Conservation (phyloP, 2,797 vertebrate species). For the Myoxocephalus aenaeus region DNA sequence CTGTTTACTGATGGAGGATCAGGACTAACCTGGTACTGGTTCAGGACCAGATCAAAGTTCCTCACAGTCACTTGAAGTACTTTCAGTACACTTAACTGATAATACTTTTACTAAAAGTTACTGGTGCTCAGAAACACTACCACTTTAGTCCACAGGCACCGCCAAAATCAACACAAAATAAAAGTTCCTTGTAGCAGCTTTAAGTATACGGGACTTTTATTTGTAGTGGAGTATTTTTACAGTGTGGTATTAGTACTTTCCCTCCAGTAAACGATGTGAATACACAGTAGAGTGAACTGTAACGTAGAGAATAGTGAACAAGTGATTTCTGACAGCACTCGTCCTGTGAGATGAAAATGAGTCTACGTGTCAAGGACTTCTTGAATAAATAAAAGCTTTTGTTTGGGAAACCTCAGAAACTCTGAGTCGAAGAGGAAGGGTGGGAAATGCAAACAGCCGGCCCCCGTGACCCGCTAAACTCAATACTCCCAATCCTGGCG, state of each 20-base stretch:
- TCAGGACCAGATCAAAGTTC: too few relatives aligned
- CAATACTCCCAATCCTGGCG: background rate
- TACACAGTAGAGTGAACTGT: background rate
- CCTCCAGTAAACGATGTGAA: background rate
- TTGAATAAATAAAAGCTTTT: constrained; percentile 16
- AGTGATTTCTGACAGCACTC: background rate
- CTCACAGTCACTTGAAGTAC: too few relatives aligned
- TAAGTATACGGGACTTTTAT: background rate
- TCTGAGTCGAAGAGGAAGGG: background rate
- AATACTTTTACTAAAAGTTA: too few relatives aligned
- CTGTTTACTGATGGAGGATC: too few relatives aligned
- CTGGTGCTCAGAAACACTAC: too few relatives aligned
- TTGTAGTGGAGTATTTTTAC: background rate
- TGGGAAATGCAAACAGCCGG: constrained; percentile 14
- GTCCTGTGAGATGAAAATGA: background rate
- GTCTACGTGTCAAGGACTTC: background rate
- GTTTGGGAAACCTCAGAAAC: background rate
- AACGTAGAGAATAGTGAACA: background rate
- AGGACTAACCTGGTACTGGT: too few relatives aligned
- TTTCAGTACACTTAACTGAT: too few relatives aligned
- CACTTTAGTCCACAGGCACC: too few relatives aligned
- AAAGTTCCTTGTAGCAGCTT: too few relatives aligned
- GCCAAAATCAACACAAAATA: too few relatives aligned
- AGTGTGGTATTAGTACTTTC: background rate
- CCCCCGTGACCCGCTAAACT: constrained; percentile 1